A percentile compares a stretch with the other conserved stretches of the same genome.
Conservation (phyloP, 1,140 invertebrate species). For the Halictus rubicundus region DNA sequence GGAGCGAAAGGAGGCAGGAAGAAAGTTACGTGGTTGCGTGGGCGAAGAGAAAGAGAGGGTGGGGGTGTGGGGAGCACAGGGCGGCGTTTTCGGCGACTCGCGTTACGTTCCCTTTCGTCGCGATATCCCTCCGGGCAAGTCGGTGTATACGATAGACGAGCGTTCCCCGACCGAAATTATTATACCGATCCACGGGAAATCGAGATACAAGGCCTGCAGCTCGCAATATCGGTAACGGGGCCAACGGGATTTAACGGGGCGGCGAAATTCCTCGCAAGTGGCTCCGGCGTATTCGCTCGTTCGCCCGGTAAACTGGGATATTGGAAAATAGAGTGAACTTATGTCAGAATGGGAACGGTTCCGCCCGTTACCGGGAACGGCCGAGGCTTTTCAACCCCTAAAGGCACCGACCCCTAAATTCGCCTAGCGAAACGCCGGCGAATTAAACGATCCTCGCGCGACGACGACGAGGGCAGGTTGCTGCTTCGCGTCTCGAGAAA, state of each 20-base stretch:
- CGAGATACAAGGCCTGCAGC: neutral
- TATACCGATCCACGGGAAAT: constrained; percentile 18
- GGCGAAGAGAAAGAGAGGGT: constrained; percentile 11
- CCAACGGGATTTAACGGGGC: constrained; percentile 18
- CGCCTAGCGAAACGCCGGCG: constrained; percentile 17
- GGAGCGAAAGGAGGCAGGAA: constrained; percentile 19
- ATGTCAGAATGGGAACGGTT: constrained; percentile 9
- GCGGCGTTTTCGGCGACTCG: constrained; percentile 52
- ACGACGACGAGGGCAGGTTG: neutral
- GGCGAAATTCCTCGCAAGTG: constrained; percentile 19
- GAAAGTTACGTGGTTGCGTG: constrained; percentile 55
- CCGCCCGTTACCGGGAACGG: constrained; percentile 7
- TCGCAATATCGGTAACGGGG: constrained; percentile 19
- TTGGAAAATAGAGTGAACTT: constrained; percentile 42
- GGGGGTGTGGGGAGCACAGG: constrained; percentile 10
- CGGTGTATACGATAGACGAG: neutral
- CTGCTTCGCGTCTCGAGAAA: neutral
- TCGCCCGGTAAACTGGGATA: constrained; percentile 19
- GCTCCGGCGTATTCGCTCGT: neutral
- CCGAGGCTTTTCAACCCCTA: neutral
- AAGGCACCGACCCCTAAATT: neutral
- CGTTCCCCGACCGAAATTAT: neutral
- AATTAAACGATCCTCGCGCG: constrained; percentile 54
- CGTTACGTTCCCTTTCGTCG: constrained; percentile 32
- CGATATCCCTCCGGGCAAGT: neutral